These are phyloP conservation scores for Cepaea hortensis DNA, from an alignment of 2,888 invertebrate species.

Conservation along the genomic window DNA sequence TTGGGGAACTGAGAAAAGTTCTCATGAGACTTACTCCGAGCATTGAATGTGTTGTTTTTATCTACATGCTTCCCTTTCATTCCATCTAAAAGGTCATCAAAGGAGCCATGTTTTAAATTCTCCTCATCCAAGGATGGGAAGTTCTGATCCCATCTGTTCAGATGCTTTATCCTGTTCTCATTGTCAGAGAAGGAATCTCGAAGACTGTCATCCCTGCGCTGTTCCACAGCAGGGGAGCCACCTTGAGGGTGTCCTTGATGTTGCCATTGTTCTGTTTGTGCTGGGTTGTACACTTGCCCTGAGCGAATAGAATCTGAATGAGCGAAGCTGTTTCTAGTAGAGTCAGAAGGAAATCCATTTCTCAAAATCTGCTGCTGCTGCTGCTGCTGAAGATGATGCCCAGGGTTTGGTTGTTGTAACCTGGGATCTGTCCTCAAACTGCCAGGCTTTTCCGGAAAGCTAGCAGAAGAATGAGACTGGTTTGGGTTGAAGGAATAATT, in stretches of 20 bases:
- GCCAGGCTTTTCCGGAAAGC: not conserved
- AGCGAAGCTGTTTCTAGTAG: constrained; percentile 39
- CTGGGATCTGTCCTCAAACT: not conserved
- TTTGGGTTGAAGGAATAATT: constrained; percentile 21
- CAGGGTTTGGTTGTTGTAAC: not conserved
- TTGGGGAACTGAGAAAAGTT: constrained; percentile 34
- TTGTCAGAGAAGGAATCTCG: constrained; percentile 38
- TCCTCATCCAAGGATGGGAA: constrained; percentile 32
- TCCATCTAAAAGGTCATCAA: constrained; percentile 37
- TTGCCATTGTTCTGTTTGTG: constrained; percentile 17
- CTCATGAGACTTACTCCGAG: constrained; percentile 47
- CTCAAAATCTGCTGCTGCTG: constrained; percentile 14
- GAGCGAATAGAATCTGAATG: constrained; percentile 39
- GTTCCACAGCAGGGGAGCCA: not conserved
- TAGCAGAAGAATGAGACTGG: constrained; percentile 6
- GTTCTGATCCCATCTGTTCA: constrained; percentile 42
- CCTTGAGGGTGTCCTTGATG: not conserved
- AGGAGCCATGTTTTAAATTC: constrained; percentile 32
- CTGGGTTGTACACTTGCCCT: constrained; percentile 12
- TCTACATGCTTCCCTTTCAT: constrained; percentile 1
- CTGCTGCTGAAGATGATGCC: not conserved
- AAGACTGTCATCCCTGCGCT: not conserved
- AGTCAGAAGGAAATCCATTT: constrained; percentile 44
- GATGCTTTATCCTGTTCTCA: constrained; percentile 30
- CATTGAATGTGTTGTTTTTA: constrained; percentile 24